A percentile compares a stretch with the other conserved stretches of the same genome.
Conservation (phyloP, 2,888 invertebrate species). For the Helobdella robusta region DNA sequence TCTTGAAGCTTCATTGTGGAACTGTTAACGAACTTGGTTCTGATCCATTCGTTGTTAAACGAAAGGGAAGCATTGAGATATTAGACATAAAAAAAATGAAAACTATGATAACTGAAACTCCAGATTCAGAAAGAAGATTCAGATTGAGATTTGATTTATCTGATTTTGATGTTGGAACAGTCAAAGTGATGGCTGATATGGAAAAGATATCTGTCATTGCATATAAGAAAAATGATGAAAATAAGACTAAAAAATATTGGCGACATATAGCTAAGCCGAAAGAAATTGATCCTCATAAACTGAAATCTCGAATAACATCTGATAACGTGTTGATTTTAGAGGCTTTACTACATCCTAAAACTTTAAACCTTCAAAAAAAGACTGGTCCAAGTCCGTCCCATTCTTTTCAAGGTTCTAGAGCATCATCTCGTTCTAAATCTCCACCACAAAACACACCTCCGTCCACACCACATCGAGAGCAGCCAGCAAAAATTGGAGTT, state of each 20-base stretch:
- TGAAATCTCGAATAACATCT: conserved; percentile 32
- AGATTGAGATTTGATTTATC: conserved; percentile 34
- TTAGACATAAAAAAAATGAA: conserved; percentile 33
- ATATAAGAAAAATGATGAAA: conserved; percentile 26
- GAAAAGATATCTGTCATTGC: conserved; percentile 33
- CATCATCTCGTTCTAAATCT: conserved; percentile 32
- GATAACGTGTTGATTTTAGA: conserved; percentile 35
- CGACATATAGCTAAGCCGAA: conserved; percentile 34
- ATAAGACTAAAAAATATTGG: conserved; percentile 25
- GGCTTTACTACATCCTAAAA: conserved; percentile 32
- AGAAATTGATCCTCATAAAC: conserved; percentile 33
- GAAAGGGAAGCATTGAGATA: conserved; percentile 34
- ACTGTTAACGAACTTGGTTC: conserved; percentile 31
- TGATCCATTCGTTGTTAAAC: conserved; percentile 32
- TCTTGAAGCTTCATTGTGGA: conserved; percentile 31
- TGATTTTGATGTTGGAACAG: conserved; percentile 28
- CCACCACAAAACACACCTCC: conserved; percentile 32
- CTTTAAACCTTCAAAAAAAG: conserved; percentile 31
- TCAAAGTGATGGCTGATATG: conserved; percentile 31
- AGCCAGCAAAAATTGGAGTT: conserved; percentile 23
- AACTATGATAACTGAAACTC: conserved; percentile 34
- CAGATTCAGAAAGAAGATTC: conserved; percentile 32
- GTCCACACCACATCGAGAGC: conserved; percentile 12
- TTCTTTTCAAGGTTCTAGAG: conserved; percentile 31
- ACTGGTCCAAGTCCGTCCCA: conserved; percentile 33